Conservation (phyloP, 2,797 vertebrate genomes). For the Tangara arthus region DNA sequence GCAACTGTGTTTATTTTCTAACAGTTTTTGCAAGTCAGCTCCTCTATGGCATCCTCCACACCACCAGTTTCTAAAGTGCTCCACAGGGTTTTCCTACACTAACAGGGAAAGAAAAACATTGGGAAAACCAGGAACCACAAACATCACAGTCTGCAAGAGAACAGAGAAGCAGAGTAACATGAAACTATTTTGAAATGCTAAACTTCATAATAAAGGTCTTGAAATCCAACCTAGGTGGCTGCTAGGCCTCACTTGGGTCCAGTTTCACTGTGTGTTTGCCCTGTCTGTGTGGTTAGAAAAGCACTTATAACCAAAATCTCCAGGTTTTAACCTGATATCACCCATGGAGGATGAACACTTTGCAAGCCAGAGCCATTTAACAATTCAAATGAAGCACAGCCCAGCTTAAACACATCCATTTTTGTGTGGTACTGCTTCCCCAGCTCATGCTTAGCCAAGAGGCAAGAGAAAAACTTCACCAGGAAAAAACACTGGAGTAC, state of each 20-base stretch:
- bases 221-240: background rate
- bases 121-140: background rate
- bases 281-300: background rate
- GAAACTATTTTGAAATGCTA: background rate
- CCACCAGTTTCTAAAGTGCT: background rate
- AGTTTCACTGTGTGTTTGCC: background rate
- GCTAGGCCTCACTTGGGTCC: background rate
- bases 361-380: background rate
- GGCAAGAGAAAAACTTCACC: background rate
- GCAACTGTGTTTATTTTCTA: background rate
- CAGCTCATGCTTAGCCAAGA: background rate
- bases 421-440: background rate
- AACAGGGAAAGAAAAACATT: background rate
- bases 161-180: background rate
- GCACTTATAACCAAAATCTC: background rate
- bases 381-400: background rate
- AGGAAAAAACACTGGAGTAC: background rate
- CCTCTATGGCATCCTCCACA: background rate
- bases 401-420: background rate
- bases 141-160: background rate
- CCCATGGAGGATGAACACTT: background rate
- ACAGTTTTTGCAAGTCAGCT: background rate
- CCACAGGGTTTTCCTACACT: background rate
- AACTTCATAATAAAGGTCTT: background rate
- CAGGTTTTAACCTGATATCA: background rate